Percentiles rank a stretch among this genome's conserved stretches.
Evolutionary conservation across 2,888 invertebrate genomes (phyloP).

Genomic region (Crossocerus cetratus): DNA sequence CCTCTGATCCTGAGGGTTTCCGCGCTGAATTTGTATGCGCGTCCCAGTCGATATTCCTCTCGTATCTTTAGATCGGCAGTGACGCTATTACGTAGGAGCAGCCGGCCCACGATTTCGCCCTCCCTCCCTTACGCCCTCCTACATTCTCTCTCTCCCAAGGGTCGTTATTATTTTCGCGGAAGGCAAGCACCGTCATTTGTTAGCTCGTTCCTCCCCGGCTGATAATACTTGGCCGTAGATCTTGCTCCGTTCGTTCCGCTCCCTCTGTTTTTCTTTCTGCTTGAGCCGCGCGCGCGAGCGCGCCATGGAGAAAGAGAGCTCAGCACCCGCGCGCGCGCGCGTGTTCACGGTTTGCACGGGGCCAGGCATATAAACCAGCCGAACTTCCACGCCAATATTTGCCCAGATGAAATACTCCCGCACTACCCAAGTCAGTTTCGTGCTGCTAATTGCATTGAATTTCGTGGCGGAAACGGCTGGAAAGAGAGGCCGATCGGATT

Average conservation of each 20-base stretch:
- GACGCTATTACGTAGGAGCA: constrained; percentile 53
- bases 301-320: not conserved
- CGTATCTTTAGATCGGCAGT: constrained; percentile 55
- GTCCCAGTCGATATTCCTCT: constrained; percentile 59
- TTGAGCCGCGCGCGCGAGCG: not conserved
- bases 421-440: constrained; percentile 14
- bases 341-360: no score
- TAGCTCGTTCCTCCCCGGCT: constrained; percentile 23
- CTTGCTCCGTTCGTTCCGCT: constrained; percentile 25
- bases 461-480: constrained; percentile 16
- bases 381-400: constrained; percentile 27
- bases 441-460: constrained; percentile 45
- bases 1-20: not conserved
- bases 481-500: constrained; percentile 39
- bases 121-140: constrained; percentile 4
- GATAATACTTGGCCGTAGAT: constrained; percentile 29
- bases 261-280: constrained; percentile 12
- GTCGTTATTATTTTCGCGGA: constrained; percentile 49
- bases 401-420: constrained; percentile 37
- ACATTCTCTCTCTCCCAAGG: constrained; percentile 1
- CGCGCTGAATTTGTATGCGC: not conserved
- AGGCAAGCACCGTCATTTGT: constrained; percentile 48
- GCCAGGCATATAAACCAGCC: not conserved
- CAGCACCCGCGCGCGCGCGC: no score
- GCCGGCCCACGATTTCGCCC: constrained; percentile 41